A percentile compares a stretch with the other conserved stretches of the same genome.
Evolutionary conservation across 1,140 invertebrate species (phyloP).

Genomic region (Laodelphax striatellus): DNA sequence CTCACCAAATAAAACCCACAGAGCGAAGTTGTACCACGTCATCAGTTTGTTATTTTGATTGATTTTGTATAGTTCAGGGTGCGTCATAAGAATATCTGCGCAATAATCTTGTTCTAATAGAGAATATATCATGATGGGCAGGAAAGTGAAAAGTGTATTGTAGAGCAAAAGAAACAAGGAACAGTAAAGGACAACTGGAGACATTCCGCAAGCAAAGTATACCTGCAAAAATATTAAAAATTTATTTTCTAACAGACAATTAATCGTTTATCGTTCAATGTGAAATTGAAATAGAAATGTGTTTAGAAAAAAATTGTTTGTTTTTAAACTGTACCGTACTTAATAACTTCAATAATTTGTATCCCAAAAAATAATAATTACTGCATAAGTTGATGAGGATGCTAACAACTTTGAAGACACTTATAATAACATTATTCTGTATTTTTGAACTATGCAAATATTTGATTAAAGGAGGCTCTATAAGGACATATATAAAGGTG

Average conservation of each 20-base stretch:
- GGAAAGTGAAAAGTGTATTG: constrained; percentile 60
- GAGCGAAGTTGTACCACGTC: constrained; percentile 44
- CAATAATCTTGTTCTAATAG: constrained; percentile 57
- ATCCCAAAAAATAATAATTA: too few relatives aligned
- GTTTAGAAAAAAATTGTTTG: neutral
- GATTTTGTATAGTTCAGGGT: constrained; percentile 54
- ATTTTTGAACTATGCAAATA: too few relatives aligned
- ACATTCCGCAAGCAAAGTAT: constrained; percentile 22
- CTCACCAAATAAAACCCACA: constrained; percentile 48
- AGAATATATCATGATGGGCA: constrained; percentile 55
- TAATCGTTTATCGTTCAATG: too few relatives aligned
- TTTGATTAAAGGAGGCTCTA: too few relatives aligned
- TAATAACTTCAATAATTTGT: too few relatives aligned
- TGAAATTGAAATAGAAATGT: too few relatives aligned
- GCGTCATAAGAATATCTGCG: constrained; percentile 42
- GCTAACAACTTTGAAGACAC: too few relatives aligned
- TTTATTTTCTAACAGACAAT: neutral
- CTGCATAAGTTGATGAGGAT: too few relatives aligned
- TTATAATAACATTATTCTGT: too few relatives aligned
- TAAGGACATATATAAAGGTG: too few relatives aligned
- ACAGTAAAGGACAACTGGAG: constrained; percentile 1
- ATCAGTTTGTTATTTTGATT: constrained; percentile 54
- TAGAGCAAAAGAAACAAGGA: constrained; percentile 55
- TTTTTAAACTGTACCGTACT: neutral
- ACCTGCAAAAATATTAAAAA: constrained; percentile 5